Conservation (phyloP, 37 sponge, comb jelly and placozoan species). For the Oscarella lobularis region DNA sequence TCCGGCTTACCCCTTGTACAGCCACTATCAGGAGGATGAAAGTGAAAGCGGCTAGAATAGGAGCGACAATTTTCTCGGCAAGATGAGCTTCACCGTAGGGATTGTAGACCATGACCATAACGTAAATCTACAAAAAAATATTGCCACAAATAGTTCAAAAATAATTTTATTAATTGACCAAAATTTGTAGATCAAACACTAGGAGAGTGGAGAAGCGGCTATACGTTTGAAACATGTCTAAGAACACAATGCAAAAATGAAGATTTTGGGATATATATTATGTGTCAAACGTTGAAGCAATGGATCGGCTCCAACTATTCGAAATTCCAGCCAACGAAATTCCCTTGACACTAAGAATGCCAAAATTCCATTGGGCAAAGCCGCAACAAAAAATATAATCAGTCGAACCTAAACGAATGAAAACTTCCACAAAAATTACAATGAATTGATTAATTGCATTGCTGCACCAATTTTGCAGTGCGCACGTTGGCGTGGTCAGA, state of each 20-base stretch:
- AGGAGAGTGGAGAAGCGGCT: background rate
- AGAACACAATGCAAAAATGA: too few species aligned
- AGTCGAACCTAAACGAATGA: background rate
- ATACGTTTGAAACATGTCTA: background rate
- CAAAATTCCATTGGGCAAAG: background rate
- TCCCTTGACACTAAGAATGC: background rate
- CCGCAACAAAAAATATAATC: background rate
- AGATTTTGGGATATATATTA: too few species aligned
- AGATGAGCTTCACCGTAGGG: background rate
- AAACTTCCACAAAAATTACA: too few species aligned
- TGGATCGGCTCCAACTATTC: constrained; percentile 2
- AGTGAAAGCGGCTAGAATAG: background rate
- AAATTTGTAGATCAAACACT: background rate
- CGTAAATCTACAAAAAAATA: background rate
- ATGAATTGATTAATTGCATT: too few species aligned
- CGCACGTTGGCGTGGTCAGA: too few species aligned
- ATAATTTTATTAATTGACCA: background rate
- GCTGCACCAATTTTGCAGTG: too few species aligned
- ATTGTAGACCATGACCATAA: background rate
- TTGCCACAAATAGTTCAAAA: too few species aligned
- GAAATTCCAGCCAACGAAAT: constrained; percentile 1
- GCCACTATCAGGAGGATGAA: background rate
- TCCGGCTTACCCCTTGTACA: background rate
- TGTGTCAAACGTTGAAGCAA: background rate
- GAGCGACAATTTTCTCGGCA: background rate